Evolutionary conservation across 2,888 invertebrate species (phyloP).

Genomic region (Mellilla xanthometata): DNA sequence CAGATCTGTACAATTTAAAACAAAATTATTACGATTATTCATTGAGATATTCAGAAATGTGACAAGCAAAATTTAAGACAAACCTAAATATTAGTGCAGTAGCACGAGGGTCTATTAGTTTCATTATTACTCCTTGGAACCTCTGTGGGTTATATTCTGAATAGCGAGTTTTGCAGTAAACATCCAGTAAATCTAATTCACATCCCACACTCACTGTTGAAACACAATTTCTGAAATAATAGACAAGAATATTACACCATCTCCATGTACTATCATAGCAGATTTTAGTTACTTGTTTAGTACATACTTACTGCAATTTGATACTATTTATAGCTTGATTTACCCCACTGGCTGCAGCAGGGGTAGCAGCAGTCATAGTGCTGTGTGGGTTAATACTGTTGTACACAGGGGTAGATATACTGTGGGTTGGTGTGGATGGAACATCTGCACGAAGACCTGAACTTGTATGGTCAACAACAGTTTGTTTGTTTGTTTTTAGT

Average conservation of each 20-base stretch:
- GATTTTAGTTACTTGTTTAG: too few species aligned
- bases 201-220: conserved; percentile 90
- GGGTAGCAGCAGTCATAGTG: conserved; percentile 76
- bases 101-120: conserved; percentile 89
- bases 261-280: too few species aligned
- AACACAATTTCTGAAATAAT: conserved; percentile 87
- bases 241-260: too few species aligned
- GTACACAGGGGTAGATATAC: conserved; percentile 50
- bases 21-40: not conserved
- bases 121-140: conserved; percentile 92
- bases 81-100: conserved; percentile 86
- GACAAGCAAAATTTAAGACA: not conserved
- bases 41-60: too few species aligned
- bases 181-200: conserved; percentile 87
- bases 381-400: conserved; percentile 75
- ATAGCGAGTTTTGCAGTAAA: conserved; percentile 90
- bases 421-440: conserved; percentile 65
- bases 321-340: conserved; percentile 83
- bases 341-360: conserved; percentile 75
- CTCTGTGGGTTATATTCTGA: conserved; percentile 92
- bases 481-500: conserved; percentile 9
- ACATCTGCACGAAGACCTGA: conserved; percentile 52
- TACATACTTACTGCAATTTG: conserved; percentile 80
- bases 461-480: conserved; percentile 4
- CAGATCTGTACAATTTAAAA: conserved; percentile 83